Conservation (phyloP, 2,113 vertebrate species). For the Oryzias javanicus region DNA sequence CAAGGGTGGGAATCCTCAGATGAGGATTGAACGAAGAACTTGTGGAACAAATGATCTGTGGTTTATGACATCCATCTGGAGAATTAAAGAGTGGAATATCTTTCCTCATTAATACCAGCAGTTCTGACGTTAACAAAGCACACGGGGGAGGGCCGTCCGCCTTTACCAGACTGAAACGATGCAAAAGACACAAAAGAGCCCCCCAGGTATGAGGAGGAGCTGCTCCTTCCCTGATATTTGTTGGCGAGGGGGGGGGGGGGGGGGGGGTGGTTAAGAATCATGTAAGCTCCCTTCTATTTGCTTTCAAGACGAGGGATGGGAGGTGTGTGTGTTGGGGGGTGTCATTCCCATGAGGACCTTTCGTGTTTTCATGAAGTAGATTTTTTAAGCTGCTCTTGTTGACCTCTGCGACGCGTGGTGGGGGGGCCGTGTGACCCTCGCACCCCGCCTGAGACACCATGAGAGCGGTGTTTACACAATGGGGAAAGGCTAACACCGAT, state of each 20-base stretch:
- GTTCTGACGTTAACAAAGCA: no score
- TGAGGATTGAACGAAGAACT: no score
- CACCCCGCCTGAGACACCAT: not conserved
- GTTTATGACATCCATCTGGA: no score
- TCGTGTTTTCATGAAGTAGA: slow-evolving; percentile 63
- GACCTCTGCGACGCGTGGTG: slow-evolving; percentile 61
- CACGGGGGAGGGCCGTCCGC: slow-evolving; percentile 9
- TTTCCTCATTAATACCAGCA: no score
- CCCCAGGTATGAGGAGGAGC: slow-evolving; percentile 49
- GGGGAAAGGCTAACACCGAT: no score
- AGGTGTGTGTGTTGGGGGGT: slow-evolving; percentile 52
- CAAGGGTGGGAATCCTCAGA: no score
- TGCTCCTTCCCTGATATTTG: slow-evolving; percentile 44
- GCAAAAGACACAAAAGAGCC: slow-evolving; percentile 58
- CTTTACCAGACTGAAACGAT: slow-evolving; percentile 26
- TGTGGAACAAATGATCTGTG: no score
- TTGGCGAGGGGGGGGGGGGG: no score
- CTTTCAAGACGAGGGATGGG: slow-evolving; percentile 24
- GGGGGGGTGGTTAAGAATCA: slow-evolving; percentile 45
- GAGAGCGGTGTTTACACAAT: no score
- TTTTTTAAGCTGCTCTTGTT: slow-evolving; percentile 67
- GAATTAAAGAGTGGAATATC: no score
- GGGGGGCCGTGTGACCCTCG: slow-evolving; percentile 33
- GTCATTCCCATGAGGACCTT: slow-evolving; percentile 68
- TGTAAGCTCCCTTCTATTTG: slow-evolving; percentile 66